phyloP scores from a whole-genome alignment of 2,797 vertebrate genomes.

The Gobio occitaniae region DNA sequence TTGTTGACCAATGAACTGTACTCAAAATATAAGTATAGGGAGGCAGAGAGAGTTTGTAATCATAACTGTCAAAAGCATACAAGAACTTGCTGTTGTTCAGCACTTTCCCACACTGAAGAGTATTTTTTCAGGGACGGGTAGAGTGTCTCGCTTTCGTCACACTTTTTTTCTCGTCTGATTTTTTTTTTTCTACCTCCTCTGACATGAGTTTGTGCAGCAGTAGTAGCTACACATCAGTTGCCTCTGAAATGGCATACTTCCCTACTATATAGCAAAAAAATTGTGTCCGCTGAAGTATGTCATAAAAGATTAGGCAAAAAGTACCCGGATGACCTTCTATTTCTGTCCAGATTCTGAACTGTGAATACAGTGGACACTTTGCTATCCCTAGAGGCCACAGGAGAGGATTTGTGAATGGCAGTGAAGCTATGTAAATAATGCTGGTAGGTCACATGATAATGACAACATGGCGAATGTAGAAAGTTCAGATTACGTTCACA shows the following conservation, averaged over 20 bases:
- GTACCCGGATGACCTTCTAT: too few species aligned
- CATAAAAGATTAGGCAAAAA: too few species aligned
- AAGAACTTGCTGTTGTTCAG: neutral
- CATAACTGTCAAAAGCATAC: neutral
- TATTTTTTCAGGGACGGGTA: neutral
- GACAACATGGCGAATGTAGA: neutral
- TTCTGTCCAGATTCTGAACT: too few species aligned
- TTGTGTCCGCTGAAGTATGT: too few species aligned
- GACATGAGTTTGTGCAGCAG: neutral
- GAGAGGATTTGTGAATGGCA: neutral
- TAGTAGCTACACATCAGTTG: neutral
- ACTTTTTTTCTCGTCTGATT: neutral
- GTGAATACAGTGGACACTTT: too few species aligned
- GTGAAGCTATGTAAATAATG: too few species aligned
- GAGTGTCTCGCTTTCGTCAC: neutral
- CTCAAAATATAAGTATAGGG: neutral
- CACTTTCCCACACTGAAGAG: too few species aligned
- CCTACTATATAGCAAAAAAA: too few species aligned
- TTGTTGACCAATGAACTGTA: too few species aligned
- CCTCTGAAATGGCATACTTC: too few species aligned
- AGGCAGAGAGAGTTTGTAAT: neutral
- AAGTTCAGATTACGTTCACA: too few species aligned
- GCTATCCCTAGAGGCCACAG: too few species aligned
- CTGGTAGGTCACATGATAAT: neutral
- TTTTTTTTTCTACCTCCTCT: neutral